Evolutionary conservation across 2,888 invertebrate species (phyloP), one percentile per base, ranked within the genome.

Genomic region (Microctonus hyperodae): DNA sequence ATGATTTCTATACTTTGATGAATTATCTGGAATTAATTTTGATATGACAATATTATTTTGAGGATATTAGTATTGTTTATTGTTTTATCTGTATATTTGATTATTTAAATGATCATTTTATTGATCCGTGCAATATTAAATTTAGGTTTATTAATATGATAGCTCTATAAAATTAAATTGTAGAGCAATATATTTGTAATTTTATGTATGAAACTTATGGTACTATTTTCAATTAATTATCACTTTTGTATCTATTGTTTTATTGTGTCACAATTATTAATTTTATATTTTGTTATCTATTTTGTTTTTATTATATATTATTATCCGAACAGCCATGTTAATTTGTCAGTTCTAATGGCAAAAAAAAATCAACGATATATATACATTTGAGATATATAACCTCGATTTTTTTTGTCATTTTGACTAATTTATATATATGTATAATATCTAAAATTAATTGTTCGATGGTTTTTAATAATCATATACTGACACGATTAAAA

Each of bases 81-180:
- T n/a, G n/a, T 28, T 28, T 5, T 7, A 7, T 28, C 3, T 28
- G 7, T 28, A 7, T 5, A 28, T 28, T 48, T n/a, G n/a, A 33
- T 16, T 40, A 40, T 51, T 9, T 16, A 64, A 31, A 20, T 55
- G 31, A 35, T 37, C 58, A 28, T 25, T n/a, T 48, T 37, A 37
- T 58, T 69, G 64, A 64, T 40, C 62, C 57, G 72, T 70, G 72
- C 72, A 72, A 72, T 72, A 72, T 72, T 72, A 71, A 56, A 63
- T 67, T 20, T 71, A 70, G 70, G 67, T 59, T 5, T 65, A 31
- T 63, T 0, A 33, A 20, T 33, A 56, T 35, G 33, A 3, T 20
- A n/a, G 10, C 10, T 56, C 35, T 44, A n/a, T 16, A 44, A 6
- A 7, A 16, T 2, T 5, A 7, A n/a, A 7, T 1, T 20, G 44